Base-by-base conservation (phyloP, 1,140 invertebrate species). In the Ruditapes philippinarum region DNA sequence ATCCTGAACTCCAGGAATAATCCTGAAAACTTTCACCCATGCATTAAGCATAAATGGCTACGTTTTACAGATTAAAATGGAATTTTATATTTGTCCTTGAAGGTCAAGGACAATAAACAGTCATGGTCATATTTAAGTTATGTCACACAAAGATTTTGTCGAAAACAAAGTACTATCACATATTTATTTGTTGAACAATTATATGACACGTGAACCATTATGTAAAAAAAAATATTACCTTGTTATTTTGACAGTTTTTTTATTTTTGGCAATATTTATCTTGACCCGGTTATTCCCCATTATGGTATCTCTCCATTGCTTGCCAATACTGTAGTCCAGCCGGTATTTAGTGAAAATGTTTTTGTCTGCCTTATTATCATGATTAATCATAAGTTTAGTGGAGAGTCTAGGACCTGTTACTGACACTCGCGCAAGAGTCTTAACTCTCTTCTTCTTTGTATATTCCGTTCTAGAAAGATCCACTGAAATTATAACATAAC, bases 261-360 rank as follows among this genome's bases (percentile, higher is more conserved):
- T 84, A 54, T 74, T 89, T 33, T 91, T 92, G 9, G 90, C 91
- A 65, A 80, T 90, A 38, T 89, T 91, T 45, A 91, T 89, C 19
- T 86, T 91, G 28, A 93, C 49, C 70, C 92, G 91, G 49, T 76
- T 89, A 49, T 76, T 90, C 76, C 90, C 57, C 22, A 80, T 88
- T 14, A 93, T 81, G 11, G 78, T 91, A 62, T 95, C 91, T 40
- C 90, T 92, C 22, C 82, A 86, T 54, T 80, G 45, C 49, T 90
- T 89, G 9, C 79, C 83, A 36, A 93, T 82, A 40, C 86, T 93
- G 91, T 95, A 95, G 60, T 93, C 91, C 5, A 89, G 33, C 12
- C 78, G 84, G 0, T 93, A 9, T 25, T 84, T 89, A 0, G 84
- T 85, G 17, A 80, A 51, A 22, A 92, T 68, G 19, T 74, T 81